Evolutionary conservation across 1,140 invertebrate genomes (phyloP).

Genomic region (Metopolophium dirhodum): DNA sequence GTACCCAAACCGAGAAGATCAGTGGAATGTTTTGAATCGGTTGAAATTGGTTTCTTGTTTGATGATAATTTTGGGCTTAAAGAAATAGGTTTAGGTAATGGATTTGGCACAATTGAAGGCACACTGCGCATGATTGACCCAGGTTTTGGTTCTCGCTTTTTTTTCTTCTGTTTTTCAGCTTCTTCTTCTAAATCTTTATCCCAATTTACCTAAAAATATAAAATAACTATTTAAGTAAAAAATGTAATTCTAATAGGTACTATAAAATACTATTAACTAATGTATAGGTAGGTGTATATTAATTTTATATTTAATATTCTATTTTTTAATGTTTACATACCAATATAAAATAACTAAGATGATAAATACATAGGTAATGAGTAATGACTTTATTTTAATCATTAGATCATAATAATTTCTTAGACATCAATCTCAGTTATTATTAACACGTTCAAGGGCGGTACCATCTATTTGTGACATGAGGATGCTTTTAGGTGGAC

Average conservation of each 20-base stretch:
- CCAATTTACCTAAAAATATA: conserved; percentile 66
- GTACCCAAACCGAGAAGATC: conserved; percentile 71
- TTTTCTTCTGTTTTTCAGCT: conserved; percentile 81
- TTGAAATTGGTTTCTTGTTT: conserved; percentile 68
- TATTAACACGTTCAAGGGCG: too few species aligned
- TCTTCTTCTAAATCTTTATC: conserved; percentile 89
- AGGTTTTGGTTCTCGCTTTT: conserved; percentile 64
- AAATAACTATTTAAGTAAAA: neutral
- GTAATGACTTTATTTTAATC: neutral
- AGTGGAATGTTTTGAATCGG: conserved; percentile 62
- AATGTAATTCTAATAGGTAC: neutral
- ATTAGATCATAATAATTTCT: neutral
- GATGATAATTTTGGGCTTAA: conserved; percentile 67
- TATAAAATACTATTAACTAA: neutral
- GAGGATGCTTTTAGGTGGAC: too few species aligned
- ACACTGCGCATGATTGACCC: conserved; percentile 33
- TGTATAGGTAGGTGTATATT: neutral
- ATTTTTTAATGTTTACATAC: neutral
- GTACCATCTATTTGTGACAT: too few species aligned
- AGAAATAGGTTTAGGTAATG: conserved; percentile 66
- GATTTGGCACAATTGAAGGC: conserved; percentile 63
- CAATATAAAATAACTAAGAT: neutral
- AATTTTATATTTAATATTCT: neutral
- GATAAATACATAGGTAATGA: neutral
- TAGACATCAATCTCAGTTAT: neutral